Conservation (phyloP, 2,797 vertebrate genomes). For the Clarias platycephalus region DNA sequence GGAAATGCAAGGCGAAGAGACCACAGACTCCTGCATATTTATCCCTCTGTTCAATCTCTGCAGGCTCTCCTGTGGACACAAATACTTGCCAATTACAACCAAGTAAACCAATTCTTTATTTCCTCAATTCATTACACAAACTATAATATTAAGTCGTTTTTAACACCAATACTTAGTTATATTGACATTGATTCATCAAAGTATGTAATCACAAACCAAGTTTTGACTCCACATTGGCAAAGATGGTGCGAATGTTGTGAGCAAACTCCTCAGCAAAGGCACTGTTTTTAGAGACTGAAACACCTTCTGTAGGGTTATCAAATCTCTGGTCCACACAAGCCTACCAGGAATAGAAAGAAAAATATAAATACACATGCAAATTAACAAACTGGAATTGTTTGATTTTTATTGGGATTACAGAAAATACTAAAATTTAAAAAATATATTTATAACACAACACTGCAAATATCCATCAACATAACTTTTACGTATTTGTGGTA, state of each 20-base stretch:
- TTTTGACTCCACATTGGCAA: slow-evolving; percentile 89
- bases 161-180: slow-evolving; percentile 6
- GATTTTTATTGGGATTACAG: neutral
- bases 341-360: slow-evolving; percentile 67
- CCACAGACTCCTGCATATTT: slow-evolving; percentile 90
- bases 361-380: neutral
- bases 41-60: slow-evolving; percentile 97
- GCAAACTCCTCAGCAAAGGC: slow-evolving; percentile 95
- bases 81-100: neutral
- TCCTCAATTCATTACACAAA: neutral
- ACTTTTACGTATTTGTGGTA: neutral
- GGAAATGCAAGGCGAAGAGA: slow-evolving; percentile 94
- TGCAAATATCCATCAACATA: neutral
- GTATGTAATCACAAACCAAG: slow-evolving; percentile 77
- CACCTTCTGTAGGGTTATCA: slow-evolving; percentile 85
- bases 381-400: neutral
- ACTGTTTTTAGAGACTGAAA: slow-evolving; percentile 89
- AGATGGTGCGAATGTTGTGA: slow-evolving; percentile 88
- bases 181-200: neutral
- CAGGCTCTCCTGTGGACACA: slow-evolving; percentile 83
- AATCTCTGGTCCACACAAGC: slow-evolving; percentile 96
- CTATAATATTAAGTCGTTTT: neutral
- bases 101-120: neutral
- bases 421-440: neutral
- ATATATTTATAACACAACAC: neutral